Evolutionary conservation across 2,113 vertebrate genomes (phyloP), one percentile per base, ranked within the genome.

Genomic region (Xenus cinereus): DNA sequence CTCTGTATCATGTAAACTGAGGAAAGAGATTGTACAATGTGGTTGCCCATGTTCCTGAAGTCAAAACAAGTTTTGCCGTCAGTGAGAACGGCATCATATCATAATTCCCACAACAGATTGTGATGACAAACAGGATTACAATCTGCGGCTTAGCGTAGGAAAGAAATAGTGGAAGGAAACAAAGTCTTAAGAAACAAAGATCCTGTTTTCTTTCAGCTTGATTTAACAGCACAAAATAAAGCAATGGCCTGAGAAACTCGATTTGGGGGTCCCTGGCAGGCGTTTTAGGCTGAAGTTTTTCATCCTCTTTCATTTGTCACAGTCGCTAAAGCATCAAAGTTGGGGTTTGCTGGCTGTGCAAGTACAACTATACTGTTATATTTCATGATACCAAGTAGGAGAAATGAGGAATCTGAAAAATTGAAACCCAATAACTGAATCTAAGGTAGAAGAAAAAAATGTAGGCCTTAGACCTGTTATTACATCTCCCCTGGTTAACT

Each of bases 161-260:
- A 96, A 97, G 94, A 95, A 96, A 89, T 15, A 95, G 83, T 56
- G 84, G 92, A 96, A 96, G 93, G 95, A 96, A 97, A 72, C 69
- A 46, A 86, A 83, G 68, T 84, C 79, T 68, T 92, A 93, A 68
- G 76, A 92, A 94, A 81, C 73, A 90, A 92, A 96, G 90, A 64
- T 77, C 73, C 73, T 95, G 73, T 84, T 93, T 95, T 84, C 46
- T 93, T 66, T 74, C 48, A 75, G 39, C 7, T 39, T 50, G 43
- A 51, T 84, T 86, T 81, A 84, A 84, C 15, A 64, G 69, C 8
- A 60, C 56, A 72, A 90, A 92, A 64, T 84, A 78, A 71, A 86
- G 14, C n/a, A 26, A 63, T 20, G 19, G 37, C 54, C 14, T 64
- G 68, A 73, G 72, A 56, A 78, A 71, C 86, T 80, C 27, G 12